Base-by-base conservation (phyloP, 2,113 vertebrate species). In the Nyctereutes procyonoides region DNA sequence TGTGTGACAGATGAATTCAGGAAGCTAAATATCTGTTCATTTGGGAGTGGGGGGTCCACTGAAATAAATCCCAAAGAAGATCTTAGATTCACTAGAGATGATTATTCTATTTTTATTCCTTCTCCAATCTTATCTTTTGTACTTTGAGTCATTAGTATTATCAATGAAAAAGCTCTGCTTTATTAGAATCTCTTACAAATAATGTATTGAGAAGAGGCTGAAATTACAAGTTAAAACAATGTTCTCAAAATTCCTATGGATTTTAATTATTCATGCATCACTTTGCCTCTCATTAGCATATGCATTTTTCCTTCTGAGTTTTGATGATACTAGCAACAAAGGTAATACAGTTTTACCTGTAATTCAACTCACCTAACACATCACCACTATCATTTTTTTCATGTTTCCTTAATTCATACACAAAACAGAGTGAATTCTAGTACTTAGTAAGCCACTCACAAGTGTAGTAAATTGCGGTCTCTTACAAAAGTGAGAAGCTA, bases 121-220 rank as follows among this genome's bases (percentile, higher is more conserved):
- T 92, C 55, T 79, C 15, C 43, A 83, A 87, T 76, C 62, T 83
- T 71, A 60, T 71, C 48, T 89, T 92, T 79, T 85, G 38, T 60
- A 32, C 55, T 92, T 67, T 38, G 30, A 32, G 12, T 80, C 80
- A 71, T 8, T 88, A 32, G 38, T 58, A 53, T 30, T 84, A 73
- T 16, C 73, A 88, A 65, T 67, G 67, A 81, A 84, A 92, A 94
- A 69, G 35, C 3, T 73, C 15, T 63, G 5, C 56, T 96, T 84
- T 65, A 79, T 92, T 62, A 88, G 58, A 94, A 58, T 95, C 55
- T 86, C 73, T 82, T 82, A 74, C 16, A 96, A 95, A 84, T 90
- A 95, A 71, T 71, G 7, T 60, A 84, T 32, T 84, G 20, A 87
- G 38, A 93, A 97, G 63, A 95, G 4, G 76, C 28, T 58, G 3